Conservation (phyloP, 2,888 invertebrate species). For the Alsophila aescularia region DNA sequence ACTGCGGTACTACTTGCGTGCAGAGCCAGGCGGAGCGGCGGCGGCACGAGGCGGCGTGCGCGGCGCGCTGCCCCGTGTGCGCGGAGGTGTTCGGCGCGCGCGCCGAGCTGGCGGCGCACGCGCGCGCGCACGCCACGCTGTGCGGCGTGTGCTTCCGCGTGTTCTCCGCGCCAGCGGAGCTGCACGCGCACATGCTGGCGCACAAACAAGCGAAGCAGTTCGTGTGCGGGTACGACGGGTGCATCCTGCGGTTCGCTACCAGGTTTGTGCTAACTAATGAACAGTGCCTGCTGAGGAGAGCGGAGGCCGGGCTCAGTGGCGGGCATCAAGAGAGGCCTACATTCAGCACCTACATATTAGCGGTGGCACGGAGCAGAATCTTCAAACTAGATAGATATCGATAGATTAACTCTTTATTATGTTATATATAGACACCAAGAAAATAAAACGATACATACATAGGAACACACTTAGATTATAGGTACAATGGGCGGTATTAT, state of each 20-base stretch:
- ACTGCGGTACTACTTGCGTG: slow-evolving; percentile 2
- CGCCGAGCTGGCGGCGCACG: slow-evolving; percentile 26
- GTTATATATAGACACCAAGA: too few relatives aligned
- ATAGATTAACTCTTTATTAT: too few relatives aligned
- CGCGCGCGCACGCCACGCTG: slow-evolving; percentile 35
- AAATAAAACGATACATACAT: too few relatives aligned
- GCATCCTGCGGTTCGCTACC: slow-evolving; percentile 59
- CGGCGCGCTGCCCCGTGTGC: slow-evolving; percentile 28
- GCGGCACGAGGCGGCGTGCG: slow-evolving; percentile 47
- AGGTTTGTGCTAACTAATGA: background rate
- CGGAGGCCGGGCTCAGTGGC: too few relatives aligned
- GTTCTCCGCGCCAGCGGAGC: slow-evolving; percentile 34
- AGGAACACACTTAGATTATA: too few relatives aligned
- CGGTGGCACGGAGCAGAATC: too few relatives aligned
- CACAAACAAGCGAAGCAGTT: slow-evolving; percentile 67
- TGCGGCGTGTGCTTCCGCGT: slow-evolving; percentile 45
- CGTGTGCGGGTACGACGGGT: slow-evolving; percentile 74
- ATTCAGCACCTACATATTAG: too few relatives aligned
- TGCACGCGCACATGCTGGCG: slow-evolving; percentile 54
- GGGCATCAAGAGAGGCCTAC: too few relatives aligned
- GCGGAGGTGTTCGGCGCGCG: slow-evolving; percentile 23
- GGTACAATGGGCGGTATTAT: too few relatives aligned
- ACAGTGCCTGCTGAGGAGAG: too few relatives aligned
- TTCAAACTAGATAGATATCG: too few relatives aligned
- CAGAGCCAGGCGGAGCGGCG: slow-evolving; percentile 48